Percentiles rank a stretch among this genome's conserved stretches.
phyloP scores from a whole-genome alignment of 2,888 invertebrate genomes.

The Melanotus villosus region DNA sequence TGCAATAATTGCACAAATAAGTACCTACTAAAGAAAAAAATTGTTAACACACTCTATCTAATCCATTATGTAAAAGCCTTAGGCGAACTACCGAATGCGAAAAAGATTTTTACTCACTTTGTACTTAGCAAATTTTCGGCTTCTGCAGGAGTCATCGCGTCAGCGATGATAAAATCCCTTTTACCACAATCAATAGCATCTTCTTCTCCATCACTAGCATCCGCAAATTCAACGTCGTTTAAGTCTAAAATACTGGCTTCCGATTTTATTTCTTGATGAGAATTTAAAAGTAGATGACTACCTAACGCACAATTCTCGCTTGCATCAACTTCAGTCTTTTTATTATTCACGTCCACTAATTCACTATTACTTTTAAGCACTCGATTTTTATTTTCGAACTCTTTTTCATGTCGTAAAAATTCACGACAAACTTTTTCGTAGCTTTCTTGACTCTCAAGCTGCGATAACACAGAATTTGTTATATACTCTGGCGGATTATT shows the following conservation, averaged over 20 bases:
- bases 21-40: slow-evolving; percentile 26
- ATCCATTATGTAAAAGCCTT: background rate
- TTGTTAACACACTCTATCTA: slow-evolving; percentile 11
- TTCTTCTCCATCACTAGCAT: slow-evolving; percentile 71
- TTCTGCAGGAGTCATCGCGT: slow-evolving; percentile 87
- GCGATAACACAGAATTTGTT: slow-evolving; percentile 64
- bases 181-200: slow-evolving; percentile 56
- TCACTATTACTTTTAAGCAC: slow-evolving; percentile 38
- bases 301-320: slow-evolving; percentile 32
- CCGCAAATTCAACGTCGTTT: slow-evolving; percentile 73
- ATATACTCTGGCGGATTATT: slow-evolving; percentile 58
- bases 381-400: slow-evolving; percentile 40
- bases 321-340: slow-evolving; percentile 35
- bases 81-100: slow-evolving; percentile 6
- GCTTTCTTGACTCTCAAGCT: slow-evolving; percentile 64
- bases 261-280: slow-evolving; percentile 61
- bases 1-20: background rate
- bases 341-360: slow-evolving; percentile 53
- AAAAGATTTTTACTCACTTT: slow-evolving; percentile 73
- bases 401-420: slow-evolving; percentile 42
- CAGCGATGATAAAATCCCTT: slow-evolving; percentile 66
- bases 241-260: slow-evolving; percentile 72
- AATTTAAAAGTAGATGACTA: slow-evolving; percentile 28
- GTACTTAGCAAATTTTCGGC: slow-evolving; percentile 89
- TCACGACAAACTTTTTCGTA: slow-evolving; percentile 53